Conservation (phyloP, 2,888 invertebrate species). For the Chesias legatella region DNA sequence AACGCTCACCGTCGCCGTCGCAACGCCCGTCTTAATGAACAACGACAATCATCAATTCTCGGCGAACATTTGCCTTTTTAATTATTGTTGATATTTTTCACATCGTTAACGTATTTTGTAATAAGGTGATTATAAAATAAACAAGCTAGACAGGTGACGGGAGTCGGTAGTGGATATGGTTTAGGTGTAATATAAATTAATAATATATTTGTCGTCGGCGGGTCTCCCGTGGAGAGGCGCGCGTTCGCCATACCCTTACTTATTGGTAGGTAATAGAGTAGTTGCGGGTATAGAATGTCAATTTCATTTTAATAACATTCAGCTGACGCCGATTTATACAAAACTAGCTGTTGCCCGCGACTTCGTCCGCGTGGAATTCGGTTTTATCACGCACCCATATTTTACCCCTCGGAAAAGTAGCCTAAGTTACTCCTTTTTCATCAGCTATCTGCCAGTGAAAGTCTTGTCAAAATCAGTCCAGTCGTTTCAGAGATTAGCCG, state of each 20-base stretch:
- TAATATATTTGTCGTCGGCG: constrained; percentile 63
- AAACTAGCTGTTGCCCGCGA: no score
- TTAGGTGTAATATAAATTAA: constrained; percentile 74
- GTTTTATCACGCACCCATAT: no score
- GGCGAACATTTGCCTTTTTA: constrained; percentile 66
- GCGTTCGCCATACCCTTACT: constrained; percentile 36
- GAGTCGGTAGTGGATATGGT: constrained; percentile 62
- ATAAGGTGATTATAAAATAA: constrained; percentile 68
- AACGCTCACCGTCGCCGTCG: constrained; percentile 50
- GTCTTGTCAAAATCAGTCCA: no score
- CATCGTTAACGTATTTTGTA: constrained; percentile 69
- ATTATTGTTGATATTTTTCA: constrained; percentile 75
- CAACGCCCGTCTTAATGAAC: constrained; percentile 53
- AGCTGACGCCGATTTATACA: no score
- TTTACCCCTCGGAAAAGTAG: no score
- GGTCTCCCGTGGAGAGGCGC: constrained; percentile 56
- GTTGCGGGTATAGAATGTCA: not conserved
- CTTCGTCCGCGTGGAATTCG: no score
- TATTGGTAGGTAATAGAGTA: constrained; percentile 22
- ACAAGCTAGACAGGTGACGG: constrained; percentile 73
- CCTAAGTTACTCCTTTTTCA: no score
- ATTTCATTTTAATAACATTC: not conserved
- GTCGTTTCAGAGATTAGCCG: no score
- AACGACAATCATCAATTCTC: constrained; percentile 61
- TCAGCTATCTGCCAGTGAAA: no score